phyloP scores from a whole-genome alignment of 2,113 vertebrate species.

The Cisticola juncidis region DNA sequence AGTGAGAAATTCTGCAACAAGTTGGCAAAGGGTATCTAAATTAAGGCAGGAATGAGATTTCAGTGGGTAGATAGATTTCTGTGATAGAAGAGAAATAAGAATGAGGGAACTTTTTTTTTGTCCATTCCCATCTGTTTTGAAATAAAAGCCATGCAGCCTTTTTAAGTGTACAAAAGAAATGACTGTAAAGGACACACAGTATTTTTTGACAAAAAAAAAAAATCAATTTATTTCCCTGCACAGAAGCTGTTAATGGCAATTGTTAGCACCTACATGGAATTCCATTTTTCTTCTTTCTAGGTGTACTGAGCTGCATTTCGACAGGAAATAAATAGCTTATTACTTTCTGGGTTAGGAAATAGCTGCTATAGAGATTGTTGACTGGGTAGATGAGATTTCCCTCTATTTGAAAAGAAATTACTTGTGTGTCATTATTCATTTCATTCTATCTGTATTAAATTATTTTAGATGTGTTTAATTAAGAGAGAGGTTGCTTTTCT shows the following conservation, averaged over 20 bases:
- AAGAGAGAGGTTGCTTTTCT: background rate
- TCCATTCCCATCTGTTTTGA: background rate
- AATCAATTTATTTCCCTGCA: background rate
- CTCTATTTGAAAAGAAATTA: background rate
- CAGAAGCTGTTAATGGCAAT: background rate
- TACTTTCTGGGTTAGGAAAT: background rate
- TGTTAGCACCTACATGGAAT: background rate
- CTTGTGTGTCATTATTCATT: background rate
- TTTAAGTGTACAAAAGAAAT: background rate
- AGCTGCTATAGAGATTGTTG: background rate
- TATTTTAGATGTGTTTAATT: conserved; percentile 2
- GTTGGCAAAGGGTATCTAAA: background rate
- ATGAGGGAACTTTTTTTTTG: background rate
- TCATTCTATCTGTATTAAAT: background rate
- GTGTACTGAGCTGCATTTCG: background rate
- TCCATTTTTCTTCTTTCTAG: background rate
- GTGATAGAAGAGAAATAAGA: background rate
- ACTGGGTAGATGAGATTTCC: background rate
- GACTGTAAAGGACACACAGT: background rate
- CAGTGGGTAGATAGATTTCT: background rate
- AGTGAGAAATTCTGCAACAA: background rate
- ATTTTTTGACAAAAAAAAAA: background rate
- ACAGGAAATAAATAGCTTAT: conserved; percentile 24
- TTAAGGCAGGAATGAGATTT: conserved; percentile 31
- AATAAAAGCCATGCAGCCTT: background rate